These are phyloP conservation scores for Ellobium chinense DNA, from an alignment of 2,888 invertebrate genomes.

Conservation along the genomic window DNA sequence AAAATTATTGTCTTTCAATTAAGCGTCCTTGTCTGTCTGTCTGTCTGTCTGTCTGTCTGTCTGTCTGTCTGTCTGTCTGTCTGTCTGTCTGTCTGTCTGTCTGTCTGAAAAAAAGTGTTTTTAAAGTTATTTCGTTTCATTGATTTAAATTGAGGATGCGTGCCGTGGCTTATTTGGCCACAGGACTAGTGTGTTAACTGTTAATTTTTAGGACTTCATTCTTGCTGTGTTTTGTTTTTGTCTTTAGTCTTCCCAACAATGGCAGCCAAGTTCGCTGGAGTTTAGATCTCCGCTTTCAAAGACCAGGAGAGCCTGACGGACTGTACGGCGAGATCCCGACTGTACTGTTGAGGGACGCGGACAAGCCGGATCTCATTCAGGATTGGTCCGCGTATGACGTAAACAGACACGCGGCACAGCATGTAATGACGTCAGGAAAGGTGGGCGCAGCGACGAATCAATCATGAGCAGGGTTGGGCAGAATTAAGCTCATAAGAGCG, in stretches of 20 bases:
- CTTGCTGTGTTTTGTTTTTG: too few relatives aligned
- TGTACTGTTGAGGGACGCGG: conserved; percentile 66
- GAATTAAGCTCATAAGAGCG: too few relatives aligned
- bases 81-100: conserved; percentile 12
- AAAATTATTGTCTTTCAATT: neutral
- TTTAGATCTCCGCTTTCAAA: conserved; percentile 74
- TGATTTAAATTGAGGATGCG: too few relatives aligned
- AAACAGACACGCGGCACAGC: conserved; percentile 10
- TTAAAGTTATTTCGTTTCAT: too few relatives aligned
- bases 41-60: conserved; percentile 9
- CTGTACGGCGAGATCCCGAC: conserved; percentile 70
- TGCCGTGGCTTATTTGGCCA: too few relatives aligned
- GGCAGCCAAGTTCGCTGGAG: conserved; percentile 73
- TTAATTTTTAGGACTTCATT: too few relatives aligned
- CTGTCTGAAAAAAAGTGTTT: too few relatives aligned
- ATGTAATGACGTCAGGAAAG: conserved; percentile 5
- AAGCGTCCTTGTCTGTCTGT: neutral
- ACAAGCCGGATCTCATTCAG: conserved; percentile 61
- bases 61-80: conserved; percentile 8
- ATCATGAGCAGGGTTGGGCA: too few relatives aligned
- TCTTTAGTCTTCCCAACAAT: conserved; percentile 70
- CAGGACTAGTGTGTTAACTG: too few relatives aligned
- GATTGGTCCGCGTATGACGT: conserved; percentile 67
- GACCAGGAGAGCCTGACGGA: conserved; percentile 67
- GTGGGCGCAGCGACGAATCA: too few relatives aligned